Evolutionary conservation across 2,113 vertebrate genomes (phyloP).

Genomic region (Shinisaurus crocodilurus): DNA sequence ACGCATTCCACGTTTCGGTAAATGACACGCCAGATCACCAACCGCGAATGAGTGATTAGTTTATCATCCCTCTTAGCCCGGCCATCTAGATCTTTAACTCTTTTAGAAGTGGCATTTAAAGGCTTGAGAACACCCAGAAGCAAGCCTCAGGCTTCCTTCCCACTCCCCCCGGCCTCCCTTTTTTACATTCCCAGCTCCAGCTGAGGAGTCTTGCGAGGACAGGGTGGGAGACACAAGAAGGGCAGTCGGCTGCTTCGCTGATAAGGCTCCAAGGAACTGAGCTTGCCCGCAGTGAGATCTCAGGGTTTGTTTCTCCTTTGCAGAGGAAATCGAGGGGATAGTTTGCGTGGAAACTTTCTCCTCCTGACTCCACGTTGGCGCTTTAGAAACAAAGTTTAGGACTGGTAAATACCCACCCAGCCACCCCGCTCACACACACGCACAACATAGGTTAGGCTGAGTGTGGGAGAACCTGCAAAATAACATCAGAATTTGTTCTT

Average conservation of each 20-base stretch:
- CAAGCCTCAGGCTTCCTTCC: conserved; percentile 69
- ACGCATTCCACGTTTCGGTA: conserved; percentile 75
- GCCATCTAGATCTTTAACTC: conserved; percentile 80
- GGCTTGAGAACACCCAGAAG: conserved; percentile 81
- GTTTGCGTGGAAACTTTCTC: not conserved
- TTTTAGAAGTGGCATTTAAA: conserved; percentile 77
- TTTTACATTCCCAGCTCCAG: conserved; percentile 58
- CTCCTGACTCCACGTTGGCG: not conserved
- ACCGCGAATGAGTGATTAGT: conserved; percentile 76
- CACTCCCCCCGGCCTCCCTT: not conserved
- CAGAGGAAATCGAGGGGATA: conserved; percentile 21
- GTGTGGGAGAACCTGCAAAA: not conserved
- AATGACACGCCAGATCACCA: conserved; percentile 76
- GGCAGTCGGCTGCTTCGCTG: conserved; percentile 45
- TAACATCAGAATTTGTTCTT: too few relatives aligned
- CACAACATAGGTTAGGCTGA: not conserved
- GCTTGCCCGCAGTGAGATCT: conserved; percentile 60
- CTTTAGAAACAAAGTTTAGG: not conserved
- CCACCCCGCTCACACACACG: not conserved
- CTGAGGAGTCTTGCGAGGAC: conserved; percentile 65
- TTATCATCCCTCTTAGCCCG: conserved; percentile 77
- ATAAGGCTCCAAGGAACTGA: conserved; percentile 61
- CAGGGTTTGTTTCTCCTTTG: not conserved
- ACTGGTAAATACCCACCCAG: not conserved
- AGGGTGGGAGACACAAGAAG: conserved; percentile 68